phyloP scores from a whole-genome alignment of 2,797 vertebrate genomes.

The Chelon labrosus region DNA sequence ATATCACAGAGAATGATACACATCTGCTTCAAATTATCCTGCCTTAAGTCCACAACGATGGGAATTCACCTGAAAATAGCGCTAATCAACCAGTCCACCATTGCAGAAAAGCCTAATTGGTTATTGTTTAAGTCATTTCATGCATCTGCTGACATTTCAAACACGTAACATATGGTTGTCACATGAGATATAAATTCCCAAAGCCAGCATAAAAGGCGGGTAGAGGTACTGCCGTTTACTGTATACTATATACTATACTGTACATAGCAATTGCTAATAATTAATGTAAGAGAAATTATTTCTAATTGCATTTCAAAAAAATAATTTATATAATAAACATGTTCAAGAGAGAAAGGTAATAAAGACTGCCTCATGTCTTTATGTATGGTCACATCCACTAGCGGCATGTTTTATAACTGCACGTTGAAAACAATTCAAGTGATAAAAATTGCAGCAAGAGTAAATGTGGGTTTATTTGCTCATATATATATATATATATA shows the following conservation, averaged over 20 bases:
- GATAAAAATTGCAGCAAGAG: slow-evolving; percentile 55
- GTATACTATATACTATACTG: background rate
- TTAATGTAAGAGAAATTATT: background rate
- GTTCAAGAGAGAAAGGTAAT: slow-evolving; percentile 15
- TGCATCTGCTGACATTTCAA: slow-evolving; percentile 21
- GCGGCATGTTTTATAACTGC: slow-evolving; percentile 18
- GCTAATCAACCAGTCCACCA: slow-evolving; percentile 33
- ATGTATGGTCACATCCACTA: background rate
- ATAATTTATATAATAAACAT: background rate
- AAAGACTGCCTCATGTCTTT: slow-evolving; percentile 2
- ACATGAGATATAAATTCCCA: slow-evolving; percentile 1
- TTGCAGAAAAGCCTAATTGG: slow-evolving; percentile 13
- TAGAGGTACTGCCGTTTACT: background rate
- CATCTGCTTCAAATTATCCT: slow-evolving; percentile 68
- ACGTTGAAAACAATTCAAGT: slow-evolving; percentile 38
- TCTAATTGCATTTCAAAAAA: slow-evolving; percentile 6
- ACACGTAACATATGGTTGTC: slow-evolving; percentile 26
- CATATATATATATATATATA: slow-evolving; percentile 65
- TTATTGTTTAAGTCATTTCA: slow-evolving; percentile 14
- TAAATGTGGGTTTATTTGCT: slow-evolving; percentile 82
- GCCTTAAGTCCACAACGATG: slow-evolving; percentile 18
- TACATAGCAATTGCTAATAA: background rate
- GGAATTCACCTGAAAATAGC: slow-evolving; percentile 37
- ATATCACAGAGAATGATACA: slow-evolving; percentile 53
- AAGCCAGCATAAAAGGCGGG: slow-evolving; percentile 4